These are phyloP conservation scores for Falco cherrug DNA, from an alignment of 2,797 vertebrate genomes.

Conservation along the genomic window DNA sequence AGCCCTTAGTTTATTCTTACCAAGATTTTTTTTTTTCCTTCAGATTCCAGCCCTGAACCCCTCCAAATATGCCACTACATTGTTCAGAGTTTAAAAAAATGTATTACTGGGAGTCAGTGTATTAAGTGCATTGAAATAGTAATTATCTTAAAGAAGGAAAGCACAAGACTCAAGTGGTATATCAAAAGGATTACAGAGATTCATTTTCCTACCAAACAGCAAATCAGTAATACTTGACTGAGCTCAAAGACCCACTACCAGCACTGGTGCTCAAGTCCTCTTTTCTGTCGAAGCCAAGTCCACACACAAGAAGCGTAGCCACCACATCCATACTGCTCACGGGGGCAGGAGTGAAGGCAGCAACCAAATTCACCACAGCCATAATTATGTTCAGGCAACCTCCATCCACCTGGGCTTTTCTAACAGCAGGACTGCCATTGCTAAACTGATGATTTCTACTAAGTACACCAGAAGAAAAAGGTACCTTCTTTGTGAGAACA, in stretches of 20 bases:
- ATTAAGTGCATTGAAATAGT: not conserved
- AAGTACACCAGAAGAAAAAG: not conserved
- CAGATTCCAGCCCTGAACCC: accelerated
- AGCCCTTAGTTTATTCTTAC: not conserved
- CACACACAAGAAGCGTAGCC: not conserved
- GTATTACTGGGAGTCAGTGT: not conserved
- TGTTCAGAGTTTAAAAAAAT: not conserved
- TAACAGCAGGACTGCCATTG: not conserved
- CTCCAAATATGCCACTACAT: not conserved
- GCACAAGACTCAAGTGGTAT: not conserved
- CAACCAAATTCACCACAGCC: not conserved
- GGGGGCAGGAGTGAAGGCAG: not conserved
- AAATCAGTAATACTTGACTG: not conserved
- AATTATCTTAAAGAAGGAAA: not conserved
- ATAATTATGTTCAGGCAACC: accelerated
- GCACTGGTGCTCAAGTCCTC: not conserved
- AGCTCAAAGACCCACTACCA: not conserved
- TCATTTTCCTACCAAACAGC: not conserved
- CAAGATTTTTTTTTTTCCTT: not conserved
- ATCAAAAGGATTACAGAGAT: not conserved
- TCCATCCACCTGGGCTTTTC: not conserved
- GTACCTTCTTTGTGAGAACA: not conserved
- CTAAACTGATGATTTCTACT: not conserved
- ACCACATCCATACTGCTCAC: not conserved
- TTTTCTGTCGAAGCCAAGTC: not conserved